Percentiles rank a stretch among this genome's conserved stretches.
phyloP scores from a whole-genome alignment of 2,797 vertebrate species.

The Hydrolagus colliei region DNA sequence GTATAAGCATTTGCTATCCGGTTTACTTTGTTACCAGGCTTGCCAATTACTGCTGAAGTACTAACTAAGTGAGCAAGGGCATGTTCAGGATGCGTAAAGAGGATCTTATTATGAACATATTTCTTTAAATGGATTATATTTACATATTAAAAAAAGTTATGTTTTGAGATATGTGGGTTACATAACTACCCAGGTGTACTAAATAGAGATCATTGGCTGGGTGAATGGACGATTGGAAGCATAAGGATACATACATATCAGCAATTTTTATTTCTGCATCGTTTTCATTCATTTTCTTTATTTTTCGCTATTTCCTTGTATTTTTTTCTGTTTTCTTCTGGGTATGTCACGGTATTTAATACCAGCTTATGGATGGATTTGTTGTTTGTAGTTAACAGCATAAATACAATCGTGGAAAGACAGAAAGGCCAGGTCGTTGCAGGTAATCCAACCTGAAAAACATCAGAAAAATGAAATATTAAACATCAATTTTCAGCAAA shows the following conservation, averaged over 20 bases:
- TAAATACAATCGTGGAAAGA: constrained; percentile 77
- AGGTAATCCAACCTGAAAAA: constrained; percentile 75
- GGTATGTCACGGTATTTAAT: constrained; percentile 79
- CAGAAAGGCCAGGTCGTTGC: constrained; percentile 92
- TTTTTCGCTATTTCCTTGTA: constrained; percentile 63
- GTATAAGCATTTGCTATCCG: neutral
- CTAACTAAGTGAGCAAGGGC: neutral
- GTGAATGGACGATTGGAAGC: neutral
- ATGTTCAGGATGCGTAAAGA: neutral
- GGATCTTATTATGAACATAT: neutral
- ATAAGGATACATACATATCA: neutral
- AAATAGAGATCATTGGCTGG: neutral
- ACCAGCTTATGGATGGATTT: constrained; percentile 75
- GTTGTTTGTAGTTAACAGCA: constrained; percentile 73
- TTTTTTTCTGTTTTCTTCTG: constrained; percentile 79
- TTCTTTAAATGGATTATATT: neutral
- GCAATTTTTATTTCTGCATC: constrained; percentile 14
- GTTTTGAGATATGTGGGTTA: neutral
- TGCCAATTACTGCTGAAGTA: neutral
- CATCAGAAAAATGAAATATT: constrained; percentile 26
- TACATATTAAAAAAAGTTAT: neutral
- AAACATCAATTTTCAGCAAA: neutral
- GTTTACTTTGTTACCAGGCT: neutral
- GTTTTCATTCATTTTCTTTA: constrained; percentile 37
- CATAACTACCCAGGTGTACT: neutral